A percentile compares a stretch with the other conserved stretches of the same genome.
phyloP scores from a whole-genome alignment of 2,113 vertebrate genomes.

The Coptodon rendalli region DNA sequence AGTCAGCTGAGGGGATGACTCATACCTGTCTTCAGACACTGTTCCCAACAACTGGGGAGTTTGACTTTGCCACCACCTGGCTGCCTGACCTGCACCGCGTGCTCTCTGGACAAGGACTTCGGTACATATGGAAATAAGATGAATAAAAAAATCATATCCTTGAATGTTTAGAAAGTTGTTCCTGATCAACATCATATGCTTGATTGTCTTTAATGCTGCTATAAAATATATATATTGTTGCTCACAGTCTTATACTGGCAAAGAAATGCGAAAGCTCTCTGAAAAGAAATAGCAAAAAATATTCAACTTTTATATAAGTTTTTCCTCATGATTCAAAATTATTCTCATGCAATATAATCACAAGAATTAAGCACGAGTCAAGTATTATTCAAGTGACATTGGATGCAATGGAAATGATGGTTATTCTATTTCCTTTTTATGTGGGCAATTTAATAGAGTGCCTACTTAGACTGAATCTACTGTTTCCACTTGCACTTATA shows the following conservation, averaged over 20 bases:
- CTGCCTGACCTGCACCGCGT: not conserved
- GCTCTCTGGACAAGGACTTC: not conserved
- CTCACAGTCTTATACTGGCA: not conserved
- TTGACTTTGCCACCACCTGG: constrained; percentile 26
- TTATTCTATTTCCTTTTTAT: not conserved
- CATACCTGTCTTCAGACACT: constrained; percentile 15
- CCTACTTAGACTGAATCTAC: not conserved
- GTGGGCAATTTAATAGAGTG: not conserved
- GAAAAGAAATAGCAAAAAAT: not conserved
- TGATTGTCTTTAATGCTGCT: not conserved
- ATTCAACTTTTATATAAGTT: not conserved
- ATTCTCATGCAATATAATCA: not conserved
- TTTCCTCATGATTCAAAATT: not conserved
- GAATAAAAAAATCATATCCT: not conserved
- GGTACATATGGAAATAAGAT: not conserved
- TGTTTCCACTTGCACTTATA: not conserved
- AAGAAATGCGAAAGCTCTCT: not conserved
- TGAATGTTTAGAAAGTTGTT: not conserved
- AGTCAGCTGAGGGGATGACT: constrained; percentile 23
- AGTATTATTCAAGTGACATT: not conserved
- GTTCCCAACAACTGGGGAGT: constrained; percentile 4
- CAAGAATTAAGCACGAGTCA: not conserved
- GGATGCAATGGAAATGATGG: not conserved
- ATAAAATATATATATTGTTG: not conserved
- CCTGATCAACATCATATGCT: not conserved